These are phyloP conservation scores for Xiphias gladius DNA, from an alignment of 2,113 vertebrate species.

Conservation along the genomic window DNA sequence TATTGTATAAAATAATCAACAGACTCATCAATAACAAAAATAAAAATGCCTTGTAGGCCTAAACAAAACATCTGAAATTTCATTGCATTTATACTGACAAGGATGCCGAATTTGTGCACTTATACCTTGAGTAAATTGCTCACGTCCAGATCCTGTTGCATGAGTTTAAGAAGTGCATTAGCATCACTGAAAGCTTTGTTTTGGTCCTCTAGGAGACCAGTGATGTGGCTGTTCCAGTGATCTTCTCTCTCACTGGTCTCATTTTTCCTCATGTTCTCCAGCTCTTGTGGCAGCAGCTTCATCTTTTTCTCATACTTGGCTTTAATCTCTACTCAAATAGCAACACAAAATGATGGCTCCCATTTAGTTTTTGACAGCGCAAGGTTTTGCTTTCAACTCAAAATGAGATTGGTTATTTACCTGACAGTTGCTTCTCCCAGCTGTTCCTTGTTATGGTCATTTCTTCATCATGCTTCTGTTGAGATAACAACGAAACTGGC, in stretches of 20 bases:
- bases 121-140: slow-evolving; percentile 89
- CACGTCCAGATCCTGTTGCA: slow-evolving; percentile 84
- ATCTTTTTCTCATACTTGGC: slow-evolving; percentile 87
- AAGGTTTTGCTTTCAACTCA: not conserved
- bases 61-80: not conserved
- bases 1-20: not conserved
- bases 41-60: not conserved
- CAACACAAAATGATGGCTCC: not conserved
- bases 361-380: not conserved
- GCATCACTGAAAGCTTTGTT: slow-evolving; percentile 85
- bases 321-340: slow-evolving; percentile 85
- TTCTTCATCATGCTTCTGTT: slow-evolving; percentile 90
- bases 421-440: slow-evolving; percentile 88
- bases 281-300: slow-evolving; percentile 83
- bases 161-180: slow-evolving; percentile 85
- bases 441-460: slow-evolving; percentile 78
- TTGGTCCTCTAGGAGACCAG: slow-evolving; percentile 83
- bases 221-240: slow-evolving; percentile 89
- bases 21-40: not conserved
- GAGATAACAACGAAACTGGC: slow-evolving; percentile 22
- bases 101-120: not conserved
- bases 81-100: not conserved
- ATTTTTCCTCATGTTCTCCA: slow-evolving; percentile 87
- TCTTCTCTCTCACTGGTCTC: slow-evolving; percentile 87
- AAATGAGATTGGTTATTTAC: slow-evolving; percentile 75